phyloP scores from a whole-genome alignment of 2,888 invertebrate genomes.

The Drosophila subquinaria region DNA sequence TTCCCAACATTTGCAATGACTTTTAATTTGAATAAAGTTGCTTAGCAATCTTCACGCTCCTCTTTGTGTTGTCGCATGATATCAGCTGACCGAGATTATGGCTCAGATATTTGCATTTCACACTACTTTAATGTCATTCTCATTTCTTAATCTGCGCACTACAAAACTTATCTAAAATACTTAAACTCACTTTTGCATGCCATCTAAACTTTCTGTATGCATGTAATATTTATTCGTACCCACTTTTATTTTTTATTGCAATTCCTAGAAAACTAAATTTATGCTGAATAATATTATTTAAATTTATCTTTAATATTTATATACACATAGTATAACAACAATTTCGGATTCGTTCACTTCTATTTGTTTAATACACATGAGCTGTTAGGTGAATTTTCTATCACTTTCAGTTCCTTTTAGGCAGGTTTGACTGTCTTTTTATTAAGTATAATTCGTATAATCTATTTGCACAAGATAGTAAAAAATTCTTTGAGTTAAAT shows the following conservation, averaged over 20 bases:
- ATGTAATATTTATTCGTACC: background rate
- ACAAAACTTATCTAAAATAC: constrained; percentile 36
- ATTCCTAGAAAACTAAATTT: background rate
- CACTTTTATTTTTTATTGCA: background rate
- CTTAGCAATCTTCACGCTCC: background rate
- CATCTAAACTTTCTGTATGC: background rate
- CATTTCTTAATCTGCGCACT: constrained; percentile 14
- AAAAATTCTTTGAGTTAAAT: background rate
- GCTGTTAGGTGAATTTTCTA: no score
- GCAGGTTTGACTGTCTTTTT: background rate
- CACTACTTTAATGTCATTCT: constrained; percentile 4
- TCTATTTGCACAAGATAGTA: background rate
- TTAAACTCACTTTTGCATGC: constrained; percentile 10
- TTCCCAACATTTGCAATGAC: background rate
- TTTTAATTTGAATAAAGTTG: background rate
- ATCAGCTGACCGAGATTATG: constrained; percentile 24
- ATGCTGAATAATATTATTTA: no score
- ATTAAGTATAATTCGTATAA: background rate
- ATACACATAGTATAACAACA: no score
- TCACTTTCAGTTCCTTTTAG: background rate
- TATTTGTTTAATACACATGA: no score
- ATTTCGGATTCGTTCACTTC: no score
- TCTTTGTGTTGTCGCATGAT: background rate
- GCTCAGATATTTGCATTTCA: constrained; percentile 16
- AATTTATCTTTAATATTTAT: no score